These are phyloP conservation scores for Decapterus maruadsi DNA, from an alignment of 2,797 vertebrate species.

Conservation along the genomic window DNA sequence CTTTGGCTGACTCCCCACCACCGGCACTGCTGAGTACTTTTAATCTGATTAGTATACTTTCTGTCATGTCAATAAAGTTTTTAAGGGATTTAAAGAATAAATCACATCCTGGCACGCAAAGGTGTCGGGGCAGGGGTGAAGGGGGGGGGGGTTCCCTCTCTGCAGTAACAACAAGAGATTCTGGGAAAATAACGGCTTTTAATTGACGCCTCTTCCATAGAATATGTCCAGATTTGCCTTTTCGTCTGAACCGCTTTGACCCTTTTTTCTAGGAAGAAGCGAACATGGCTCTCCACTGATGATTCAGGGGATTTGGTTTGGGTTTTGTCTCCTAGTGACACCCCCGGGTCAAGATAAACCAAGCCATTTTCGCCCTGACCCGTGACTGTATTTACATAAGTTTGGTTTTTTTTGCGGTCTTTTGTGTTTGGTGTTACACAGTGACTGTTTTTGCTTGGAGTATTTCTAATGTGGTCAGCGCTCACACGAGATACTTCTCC, in stretches of 20 bases:
- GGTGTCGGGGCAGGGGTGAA: neutral
- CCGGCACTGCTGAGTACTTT: conserved; percentile 35
- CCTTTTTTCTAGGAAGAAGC: conserved; percentile 12
- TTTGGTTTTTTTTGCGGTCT: conserved; percentile 54
- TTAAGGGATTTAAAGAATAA: conserved; percentile 47
- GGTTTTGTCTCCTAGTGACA: conserved; percentile 60
- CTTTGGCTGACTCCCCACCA: conserved; percentile 28
- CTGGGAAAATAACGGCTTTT: conserved; percentile 20
- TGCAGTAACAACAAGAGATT: conserved; percentile 24
- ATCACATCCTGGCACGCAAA: conserved; percentile 17
- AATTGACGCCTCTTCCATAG: conserved; percentile 42
- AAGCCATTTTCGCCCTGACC: conserved; percentile 46
- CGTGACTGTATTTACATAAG: conserved; percentile 71
- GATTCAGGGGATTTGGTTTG: conserved; percentile 28
- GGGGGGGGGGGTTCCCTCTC: neutral
- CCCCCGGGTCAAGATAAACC: conserved; percentile 55
- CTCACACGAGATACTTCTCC: conserved; percentile 74
- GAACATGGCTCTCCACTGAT: neutral
- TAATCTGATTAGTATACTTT: conserved; percentile 49
- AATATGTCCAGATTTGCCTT: conserved; percentile 31
- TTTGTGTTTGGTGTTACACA: conserved; percentile 72
- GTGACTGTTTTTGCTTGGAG: conserved; percentile 70
- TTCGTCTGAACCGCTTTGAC: conserved; percentile 17
- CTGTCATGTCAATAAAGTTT: conserved; percentile 58
- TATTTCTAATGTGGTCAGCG: conserved; percentile 76